Evolutionary conservation across 1,140 invertebrate genomes (phyloP).

Genomic region (Macrobrachium nipponense): DNA sequence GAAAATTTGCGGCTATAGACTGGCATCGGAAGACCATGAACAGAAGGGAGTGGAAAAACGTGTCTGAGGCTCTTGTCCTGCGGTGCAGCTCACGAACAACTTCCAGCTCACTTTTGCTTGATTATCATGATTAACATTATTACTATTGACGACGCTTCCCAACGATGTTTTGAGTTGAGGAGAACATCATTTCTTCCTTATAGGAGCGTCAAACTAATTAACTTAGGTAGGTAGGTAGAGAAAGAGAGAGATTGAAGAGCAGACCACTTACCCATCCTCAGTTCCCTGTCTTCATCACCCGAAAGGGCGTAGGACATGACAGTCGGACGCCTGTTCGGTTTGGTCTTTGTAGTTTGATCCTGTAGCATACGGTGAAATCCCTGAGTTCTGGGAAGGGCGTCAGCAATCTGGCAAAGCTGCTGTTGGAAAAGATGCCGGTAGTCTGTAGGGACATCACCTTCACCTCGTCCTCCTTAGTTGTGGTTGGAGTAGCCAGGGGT

Average conservation of each 20-base stretch:
- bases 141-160: too few species aligned
- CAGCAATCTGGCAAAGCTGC: conserved; percentile 16
- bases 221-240: neutral
- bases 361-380: conserved; percentile 26
- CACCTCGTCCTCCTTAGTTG: neutral
- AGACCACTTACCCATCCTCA: conserved; percentile 21
- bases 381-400: conserved; percentile 23
- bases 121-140: too few species aligned
- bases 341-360: neutral
- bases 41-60: too few species aligned
- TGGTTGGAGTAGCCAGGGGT: neutral
- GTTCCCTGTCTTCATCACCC: conserved; percentile 1
- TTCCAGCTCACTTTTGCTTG: too few species aligned
- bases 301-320: conserved; percentile 31
- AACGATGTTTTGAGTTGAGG: too few species aligned
- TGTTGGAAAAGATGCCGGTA: neutral
- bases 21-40: too few species aligned
- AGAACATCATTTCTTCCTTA: too few species aligned
- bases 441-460: neutral
- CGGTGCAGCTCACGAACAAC: too few species aligned
- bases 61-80: too few species aligned
- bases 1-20: too few species aligned
- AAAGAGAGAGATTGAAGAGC: neutral
- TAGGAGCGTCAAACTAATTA: too few species aligned
- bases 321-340: conserved; percentile 27